phyloP scores from a whole-genome alignment of 2,888 invertebrate genomes.

The Hydraecia micacea region DNA sequence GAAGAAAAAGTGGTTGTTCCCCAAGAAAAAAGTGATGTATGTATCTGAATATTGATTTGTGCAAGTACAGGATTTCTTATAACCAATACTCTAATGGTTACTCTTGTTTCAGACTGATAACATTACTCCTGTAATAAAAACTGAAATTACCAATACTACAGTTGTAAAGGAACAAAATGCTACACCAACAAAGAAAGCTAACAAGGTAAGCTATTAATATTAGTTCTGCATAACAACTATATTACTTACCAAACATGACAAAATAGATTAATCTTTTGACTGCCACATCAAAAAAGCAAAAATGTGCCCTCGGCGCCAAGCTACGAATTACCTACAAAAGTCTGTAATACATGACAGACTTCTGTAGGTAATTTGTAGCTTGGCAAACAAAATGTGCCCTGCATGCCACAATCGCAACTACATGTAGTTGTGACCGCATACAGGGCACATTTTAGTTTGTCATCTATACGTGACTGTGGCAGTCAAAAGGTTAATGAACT shows the following conservation, averaged over 20 bases:
- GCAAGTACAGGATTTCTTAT: not conserved
- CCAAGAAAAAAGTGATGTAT: constrained; percentile 34
- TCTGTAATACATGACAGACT: no score
- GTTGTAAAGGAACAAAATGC: constrained; percentile 34
- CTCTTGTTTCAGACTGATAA: constrained; percentile 48
- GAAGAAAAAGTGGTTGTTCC: constrained; percentile 13
- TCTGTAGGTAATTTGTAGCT: no score
- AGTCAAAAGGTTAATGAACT: not conserved
- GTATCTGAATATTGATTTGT: constrained; percentile 24
- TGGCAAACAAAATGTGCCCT: no score
- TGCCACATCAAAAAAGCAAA: no score
- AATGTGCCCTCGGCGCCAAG: no score
- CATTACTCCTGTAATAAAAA: constrained; percentile 35
- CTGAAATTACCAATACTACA: constrained; percentile 28
- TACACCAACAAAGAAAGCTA: constrained; percentile 56
- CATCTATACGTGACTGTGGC: no score
- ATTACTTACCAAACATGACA: not conserved
- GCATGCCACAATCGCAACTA: no score
- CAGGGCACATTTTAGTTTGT: no score
- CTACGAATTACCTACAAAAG: no score
- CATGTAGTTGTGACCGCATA: no score
- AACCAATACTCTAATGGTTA: not conserved
- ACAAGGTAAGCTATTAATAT: constrained; percentile 47
- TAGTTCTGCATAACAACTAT: not conserved
- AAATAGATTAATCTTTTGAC: no score